phyloP scores from a whole-genome alignment of 2,113 vertebrate species.

The Brienomyrus longianalis region DNA sequence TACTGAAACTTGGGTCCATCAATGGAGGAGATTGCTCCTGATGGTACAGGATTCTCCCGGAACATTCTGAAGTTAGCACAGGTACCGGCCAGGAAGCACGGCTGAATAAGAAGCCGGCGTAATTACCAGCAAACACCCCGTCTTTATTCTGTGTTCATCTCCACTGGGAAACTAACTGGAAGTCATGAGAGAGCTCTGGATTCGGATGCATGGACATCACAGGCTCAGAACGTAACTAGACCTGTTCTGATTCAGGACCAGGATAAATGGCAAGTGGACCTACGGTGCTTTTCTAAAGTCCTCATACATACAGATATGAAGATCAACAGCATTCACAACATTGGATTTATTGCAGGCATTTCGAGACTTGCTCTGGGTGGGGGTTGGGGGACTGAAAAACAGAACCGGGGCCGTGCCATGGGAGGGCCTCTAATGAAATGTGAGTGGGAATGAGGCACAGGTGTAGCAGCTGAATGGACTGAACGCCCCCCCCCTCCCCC shows the following conservation, averaged over 20 bases:
- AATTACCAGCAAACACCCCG: not conserved
- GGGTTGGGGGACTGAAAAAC: not conserved
- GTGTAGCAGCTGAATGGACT: not conserved
- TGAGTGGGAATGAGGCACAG: not conserved
- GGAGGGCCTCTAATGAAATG: not conserved
- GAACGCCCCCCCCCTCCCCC: not conserved
- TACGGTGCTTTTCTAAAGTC: not conserved
- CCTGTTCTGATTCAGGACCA: no score
- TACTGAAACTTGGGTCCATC: not conserved
- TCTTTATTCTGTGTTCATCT: not conserved
- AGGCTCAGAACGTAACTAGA: not conserved
- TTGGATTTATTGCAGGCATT: not conserved
- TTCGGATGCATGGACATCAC: not conserved
- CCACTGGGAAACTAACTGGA: not conserved
- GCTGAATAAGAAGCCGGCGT: not conserved
- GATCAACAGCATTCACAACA: not conserved
- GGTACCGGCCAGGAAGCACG: not conserved
- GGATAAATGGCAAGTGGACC: not conserved
- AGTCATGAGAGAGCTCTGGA: not conserved
- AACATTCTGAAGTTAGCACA: not conserved
- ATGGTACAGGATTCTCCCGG: not conserved
- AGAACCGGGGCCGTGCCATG: not conserved
- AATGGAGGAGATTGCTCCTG: not conserved
- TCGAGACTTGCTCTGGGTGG: not conserved
- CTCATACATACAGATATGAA: not conserved